Conservation (phyloP, 2,113 vertebrate species). For the Nansenia antarctica region DNA sequence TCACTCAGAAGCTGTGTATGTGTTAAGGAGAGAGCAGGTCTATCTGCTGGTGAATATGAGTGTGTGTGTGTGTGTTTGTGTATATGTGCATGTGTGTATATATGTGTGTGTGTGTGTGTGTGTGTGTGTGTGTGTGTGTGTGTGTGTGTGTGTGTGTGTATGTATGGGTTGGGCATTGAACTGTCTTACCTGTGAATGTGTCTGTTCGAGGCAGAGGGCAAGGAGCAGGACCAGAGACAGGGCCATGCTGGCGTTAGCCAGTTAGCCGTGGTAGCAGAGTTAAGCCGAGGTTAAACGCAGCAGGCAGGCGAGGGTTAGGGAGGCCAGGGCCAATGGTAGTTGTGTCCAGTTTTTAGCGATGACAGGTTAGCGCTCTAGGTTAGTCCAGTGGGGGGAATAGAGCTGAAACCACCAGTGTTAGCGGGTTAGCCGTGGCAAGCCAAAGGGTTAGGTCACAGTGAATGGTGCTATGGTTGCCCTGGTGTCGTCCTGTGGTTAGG, state of each 20-base stretch:
- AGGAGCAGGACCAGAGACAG: conserved; percentile 50
- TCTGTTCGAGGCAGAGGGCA: conserved; percentile 40
- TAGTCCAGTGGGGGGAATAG: neutral
- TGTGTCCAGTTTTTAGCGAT: conserved; percentile 34
- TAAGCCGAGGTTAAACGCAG: conserved; percentile 40
- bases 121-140: no score
- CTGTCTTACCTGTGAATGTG: conserved; percentile 65
- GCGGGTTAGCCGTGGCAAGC: conserved; percentile 14
- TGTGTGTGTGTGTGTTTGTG: no score
- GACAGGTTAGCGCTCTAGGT: neutral
- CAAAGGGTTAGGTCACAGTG: conserved; percentile 12
- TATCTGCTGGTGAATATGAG: no score
- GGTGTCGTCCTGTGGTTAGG: conserved; percentile 44
- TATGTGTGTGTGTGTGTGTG: no score
- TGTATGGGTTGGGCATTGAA: neutral
- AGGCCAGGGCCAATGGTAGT: conserved; percentile 24
- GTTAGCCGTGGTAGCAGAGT: conserved; percentile 15
- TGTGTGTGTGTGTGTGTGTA: no score
- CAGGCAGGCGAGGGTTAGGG: conserved; percentile 22
- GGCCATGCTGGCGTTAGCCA: conserved; percentile 61
- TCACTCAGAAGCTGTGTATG: no score
- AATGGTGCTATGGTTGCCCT: no score
- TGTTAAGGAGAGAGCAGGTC: no score
- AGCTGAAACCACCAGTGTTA: no score
- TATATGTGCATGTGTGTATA: no score